Percentiles rank a stretch among this genome's conserved stretches.
Evolutionary conservation across 2,113 vertebrate genomes (phyloP).

Genomic region (Clarias macrocephalus): DNA sequence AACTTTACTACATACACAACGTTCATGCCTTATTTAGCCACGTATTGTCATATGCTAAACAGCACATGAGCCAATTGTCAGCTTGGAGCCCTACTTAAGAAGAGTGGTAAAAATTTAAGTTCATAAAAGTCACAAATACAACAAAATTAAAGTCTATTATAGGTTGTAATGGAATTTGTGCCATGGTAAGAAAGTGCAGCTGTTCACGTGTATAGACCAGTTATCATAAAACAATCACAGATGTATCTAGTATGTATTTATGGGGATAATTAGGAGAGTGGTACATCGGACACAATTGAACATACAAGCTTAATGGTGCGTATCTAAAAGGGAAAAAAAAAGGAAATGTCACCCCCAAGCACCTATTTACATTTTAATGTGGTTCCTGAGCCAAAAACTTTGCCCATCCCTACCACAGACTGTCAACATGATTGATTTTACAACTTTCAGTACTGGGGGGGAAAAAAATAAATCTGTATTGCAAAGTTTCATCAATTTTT

Average conservation of each 20-base stretch:
- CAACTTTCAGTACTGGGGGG: background rate
- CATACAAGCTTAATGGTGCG: background rate
- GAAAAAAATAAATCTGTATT: background rate
- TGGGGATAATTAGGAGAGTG: background rate
- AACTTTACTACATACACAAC: background rate
- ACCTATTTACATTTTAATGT: background rate
- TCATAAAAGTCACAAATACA: background rate
- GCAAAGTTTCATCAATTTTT: slow-evolving; percentile 27
- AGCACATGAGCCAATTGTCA: background rate
- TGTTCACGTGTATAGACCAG: background rate
- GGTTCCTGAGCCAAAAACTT: background rate
- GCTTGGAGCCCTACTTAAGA: background rate
- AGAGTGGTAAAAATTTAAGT: background rate
- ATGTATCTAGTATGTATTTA: background rate
- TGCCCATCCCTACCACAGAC: background rate
- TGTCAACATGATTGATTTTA: slow-evolving; percentile 16
- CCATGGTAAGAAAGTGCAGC: background rate
- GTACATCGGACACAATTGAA: background rate
- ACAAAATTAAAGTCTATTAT: background rate
- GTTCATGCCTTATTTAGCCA: background rate
- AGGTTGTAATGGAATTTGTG: background rate
- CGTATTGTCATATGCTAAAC: background rate
- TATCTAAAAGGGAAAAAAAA: background rate
- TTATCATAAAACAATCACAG: background rate
- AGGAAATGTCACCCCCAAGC: background rate